Evolutionary conservation across 2,888 invertebrate species (phyloP).

Genomic region (Drosophila trichaetosa): DNA sequence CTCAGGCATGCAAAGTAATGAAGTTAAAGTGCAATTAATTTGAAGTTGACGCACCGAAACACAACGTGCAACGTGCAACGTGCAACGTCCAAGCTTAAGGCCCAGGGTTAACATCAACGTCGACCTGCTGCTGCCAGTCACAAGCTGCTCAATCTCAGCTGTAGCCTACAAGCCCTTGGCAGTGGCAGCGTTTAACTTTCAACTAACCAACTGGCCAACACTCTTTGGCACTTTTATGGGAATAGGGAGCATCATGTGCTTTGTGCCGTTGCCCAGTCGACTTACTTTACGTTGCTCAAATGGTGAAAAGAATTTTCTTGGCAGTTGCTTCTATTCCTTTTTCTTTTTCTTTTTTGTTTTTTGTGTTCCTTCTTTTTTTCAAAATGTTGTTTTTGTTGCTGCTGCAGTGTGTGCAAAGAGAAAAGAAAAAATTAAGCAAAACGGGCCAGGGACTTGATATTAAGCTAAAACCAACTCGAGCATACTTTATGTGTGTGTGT

Average conservation of each 20-base stretch:
- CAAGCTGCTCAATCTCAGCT: conserved; percentile 31
- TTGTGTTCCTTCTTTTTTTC: background rate
- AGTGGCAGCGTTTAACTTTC: background rate
- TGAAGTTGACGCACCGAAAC: conserved; percentile 58
- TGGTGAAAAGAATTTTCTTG: conserved; percentile 57
- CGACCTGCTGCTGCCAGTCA: conserved; percentile 45
- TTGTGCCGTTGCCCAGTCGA: conserved; percentile 66
- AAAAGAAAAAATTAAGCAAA: conserved; percentile 35
- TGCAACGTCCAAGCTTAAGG: conserved; percentile 6
- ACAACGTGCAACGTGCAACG: conserved; percentile 13
- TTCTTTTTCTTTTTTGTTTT: background rate
- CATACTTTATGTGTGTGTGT: conserved; percentile 11
- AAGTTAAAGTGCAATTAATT: conserved; percentile 80
- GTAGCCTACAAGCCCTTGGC: background rate
- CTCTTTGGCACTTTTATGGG: conserved; percentile 15
- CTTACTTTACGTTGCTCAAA: conserved; percentile 57
- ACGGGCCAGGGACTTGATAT: conserved; percentile 42
- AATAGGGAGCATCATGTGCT: conserved; percentile 36
- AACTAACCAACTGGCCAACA: conserved; percentile 27
- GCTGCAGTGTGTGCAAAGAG: conserved; percentile 61
- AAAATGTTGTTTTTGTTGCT: conserved; percentile 21
- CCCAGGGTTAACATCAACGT: conserved; percentile 14
- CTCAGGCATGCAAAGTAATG: conserved; percentile 78
- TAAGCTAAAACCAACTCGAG: conserved; percentile 54
- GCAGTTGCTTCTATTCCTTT: conserved; percentile 58